phyloP scores from a whole-genome alignment of 2,797 vertebrate genomes.

The Argyrosomus regius region DNA sequence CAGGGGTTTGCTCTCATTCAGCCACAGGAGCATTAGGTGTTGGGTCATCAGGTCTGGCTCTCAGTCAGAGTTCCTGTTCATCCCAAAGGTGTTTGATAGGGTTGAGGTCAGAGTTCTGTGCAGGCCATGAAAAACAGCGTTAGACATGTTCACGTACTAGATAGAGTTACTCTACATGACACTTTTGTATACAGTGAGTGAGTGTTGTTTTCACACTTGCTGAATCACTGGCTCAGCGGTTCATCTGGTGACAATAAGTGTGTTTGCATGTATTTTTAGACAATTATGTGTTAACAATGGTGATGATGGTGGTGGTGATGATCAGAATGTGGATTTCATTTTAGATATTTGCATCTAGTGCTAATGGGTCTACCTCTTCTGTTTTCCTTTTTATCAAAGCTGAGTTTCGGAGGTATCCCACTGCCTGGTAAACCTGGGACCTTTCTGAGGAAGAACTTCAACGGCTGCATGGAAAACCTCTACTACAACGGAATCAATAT shows the following conservation, averaged over 20 bases:
- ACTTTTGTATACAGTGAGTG: conserved; percentile 27
- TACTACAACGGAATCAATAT: conserved; percentile 98
- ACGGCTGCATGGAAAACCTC: conserved; percentile 97
- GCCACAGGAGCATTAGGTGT: conserved; percentile 39
- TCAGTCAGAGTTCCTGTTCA: conserved; percentile 26
- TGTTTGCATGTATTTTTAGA: conserved; percentile 14
- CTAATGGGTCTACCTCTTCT: not conserved
- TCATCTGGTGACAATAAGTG: conserved; percentile 21
- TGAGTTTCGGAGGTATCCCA: conserved; percentile 97
- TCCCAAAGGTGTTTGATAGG: conserved; percentile 20
- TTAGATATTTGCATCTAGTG: not conserved
- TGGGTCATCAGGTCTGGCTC: conserved; percentile 37
- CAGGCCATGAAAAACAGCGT: not conserved
- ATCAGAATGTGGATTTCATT: not conserved
- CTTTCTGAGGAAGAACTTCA: conserved; percentile 96
- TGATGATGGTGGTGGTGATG: not conserved
- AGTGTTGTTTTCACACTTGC: conserved; percentile 39
- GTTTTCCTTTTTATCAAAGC: conserved; percentile 78
- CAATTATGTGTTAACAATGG: not conserved
- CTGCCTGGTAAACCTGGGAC: conserved; percentile 97
- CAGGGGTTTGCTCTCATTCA: conserved; percentile 43
- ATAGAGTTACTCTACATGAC: too few relatives aligned
- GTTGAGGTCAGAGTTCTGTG: conserved; percentile 18
- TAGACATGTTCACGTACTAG: not conserved
- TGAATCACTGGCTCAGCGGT: conserved; percentile 42